Base-by-base conservation (phyloP, 1,140 invertebrate species). In the Orius laevigatus region DNA sequence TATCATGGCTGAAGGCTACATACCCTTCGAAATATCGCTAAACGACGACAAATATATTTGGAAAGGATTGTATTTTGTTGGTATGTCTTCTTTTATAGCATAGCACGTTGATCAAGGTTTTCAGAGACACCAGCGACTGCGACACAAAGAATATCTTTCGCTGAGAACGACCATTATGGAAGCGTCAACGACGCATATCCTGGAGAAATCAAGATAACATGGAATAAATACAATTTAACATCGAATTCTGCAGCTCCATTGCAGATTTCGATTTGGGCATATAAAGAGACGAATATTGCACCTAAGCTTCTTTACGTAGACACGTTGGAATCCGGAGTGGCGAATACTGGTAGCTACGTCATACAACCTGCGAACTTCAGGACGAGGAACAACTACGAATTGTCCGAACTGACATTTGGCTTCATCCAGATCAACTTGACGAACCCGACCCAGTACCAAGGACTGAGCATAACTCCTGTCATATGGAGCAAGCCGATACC, bases 401-500 rank as follows among this genome's bases (percentile, higher is more conserved):
- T 57, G 9, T 66, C 65, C 11, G 82, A 89, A 53, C 72, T 90
- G 63, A 73, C 81, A 56, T 90, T 92, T 60, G 90, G 90, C 12
- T 90, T 94, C 56, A 69, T 94, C 12, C 83, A 87, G 60, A 87
- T 94, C 38, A 92, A 52, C n/a, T 38, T 55, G n/a, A 90, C 87
- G 0, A 78, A 81, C 31, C 80, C 84, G 0, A 70, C 75, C n/a
- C 69, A 75, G 14, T 77, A 77, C 55, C 71, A 72, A 14, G 75
- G 75, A 19, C 62, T 84, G 16, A 62, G 72, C 33, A 73, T 84
- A 53, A 79, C 81, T 47, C 88, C 89, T 1, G 66, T 81, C 1
- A 66, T 93, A 1, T 95, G 90, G 90, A 90, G 85, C 59, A 74
- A 79, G 34, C 88, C 89, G 0, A 84, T 94, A 55, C 90, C 91